phyloP scores from a whole-genome alignment of 2,888 invertebrate species.

The Ochropleura plecta region DNA sequence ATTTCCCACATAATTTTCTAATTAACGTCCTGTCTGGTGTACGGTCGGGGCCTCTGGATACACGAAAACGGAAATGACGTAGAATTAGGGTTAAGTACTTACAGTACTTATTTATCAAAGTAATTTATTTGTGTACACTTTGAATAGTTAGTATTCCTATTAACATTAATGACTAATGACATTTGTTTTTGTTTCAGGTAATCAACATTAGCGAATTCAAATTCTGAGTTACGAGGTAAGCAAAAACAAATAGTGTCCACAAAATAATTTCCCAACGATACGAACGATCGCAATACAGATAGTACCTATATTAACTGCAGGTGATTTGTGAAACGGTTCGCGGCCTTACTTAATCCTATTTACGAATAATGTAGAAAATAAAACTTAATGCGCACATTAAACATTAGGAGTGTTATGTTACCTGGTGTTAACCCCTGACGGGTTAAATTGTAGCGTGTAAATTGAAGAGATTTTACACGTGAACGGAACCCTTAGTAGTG shows the following conservation, averaged over 20 bases:
- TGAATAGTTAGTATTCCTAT: constrained; percentile 66
- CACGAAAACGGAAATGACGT: constrained; percentile 83
- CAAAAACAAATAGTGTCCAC: constrained; percentile 64
- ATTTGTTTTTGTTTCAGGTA: constrained; percentile 87
- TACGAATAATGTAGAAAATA: constrained; percentile 71
- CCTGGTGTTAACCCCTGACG: constrained; percentile 74
- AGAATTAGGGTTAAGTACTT: constrained; percentile 75
- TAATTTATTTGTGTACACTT: constrained; percentile 72
- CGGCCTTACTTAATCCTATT: constrained; percentile 73
- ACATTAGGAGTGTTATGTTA: constrained; percentile 71
- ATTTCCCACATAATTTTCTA: constrained; percentile 90
- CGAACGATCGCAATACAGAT: constrained; percentile 54
- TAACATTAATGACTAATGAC: constrained; percentile 71
- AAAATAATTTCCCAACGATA: constrained; percentile 61
- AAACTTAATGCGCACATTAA: constrained; percentile 73
- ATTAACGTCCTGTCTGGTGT: constrained; percentile 86
- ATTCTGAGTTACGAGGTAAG: constrained; percentile 68
- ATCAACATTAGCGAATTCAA: constrained; percentile 71
- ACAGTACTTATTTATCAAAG: constrained; percentile 69
- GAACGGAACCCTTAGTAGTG: constrained; percentile 85
- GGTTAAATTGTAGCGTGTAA: constrained; percentile 81
- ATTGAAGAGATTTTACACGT: constrained; percentile 87
- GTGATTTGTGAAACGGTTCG: constrained; percentile 69
- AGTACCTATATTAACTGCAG: constrained; percentile 41
- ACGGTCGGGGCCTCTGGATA: constrained; percentile 77